Conservation (phyloP, 2,797 vertebrate species). For the Anguilla megastoma region DNA sequence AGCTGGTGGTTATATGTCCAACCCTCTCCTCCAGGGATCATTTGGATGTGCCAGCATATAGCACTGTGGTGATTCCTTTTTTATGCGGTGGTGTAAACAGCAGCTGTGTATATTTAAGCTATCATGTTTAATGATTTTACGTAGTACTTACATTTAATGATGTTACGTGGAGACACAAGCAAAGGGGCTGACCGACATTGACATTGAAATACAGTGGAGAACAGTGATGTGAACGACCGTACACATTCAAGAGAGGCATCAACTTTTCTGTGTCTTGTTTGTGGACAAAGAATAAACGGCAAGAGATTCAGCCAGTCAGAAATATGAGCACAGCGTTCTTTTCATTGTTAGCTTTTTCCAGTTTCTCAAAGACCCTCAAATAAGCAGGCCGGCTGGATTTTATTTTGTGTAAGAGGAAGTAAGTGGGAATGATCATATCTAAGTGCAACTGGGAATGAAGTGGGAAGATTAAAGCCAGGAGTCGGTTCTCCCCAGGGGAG, state of each 20-base stretch:
- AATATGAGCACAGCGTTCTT: neutral
- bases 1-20: neutral
- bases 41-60: too few species aligned
- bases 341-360: neutral
- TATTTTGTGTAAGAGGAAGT: neutral
- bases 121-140: neutral
- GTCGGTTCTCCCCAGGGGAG: neutral
- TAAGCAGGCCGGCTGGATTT: neutral
- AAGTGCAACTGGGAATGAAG: constrained; percentile 26
- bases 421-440: constrained; percentile 24
- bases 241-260: neutral
- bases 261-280: neutral
- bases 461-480: neutral
- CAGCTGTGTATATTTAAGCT: neutral
- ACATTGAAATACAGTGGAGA: neutral
- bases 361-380: neutral
- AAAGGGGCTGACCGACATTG: neutral
- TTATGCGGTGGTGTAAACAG: neutral
- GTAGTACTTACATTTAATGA: too few species aligned
- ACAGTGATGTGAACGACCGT: neutral
- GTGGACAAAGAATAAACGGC: neutral
- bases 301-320: neutral
- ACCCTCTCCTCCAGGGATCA: too few species aligned
- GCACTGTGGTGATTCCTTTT: too few species aligned
- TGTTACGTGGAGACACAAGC: neutral